Evolutionary conservation across 1,140 invertebrate species (phyloP).

Genomic region (Drosophila biarmipes): DNA sequence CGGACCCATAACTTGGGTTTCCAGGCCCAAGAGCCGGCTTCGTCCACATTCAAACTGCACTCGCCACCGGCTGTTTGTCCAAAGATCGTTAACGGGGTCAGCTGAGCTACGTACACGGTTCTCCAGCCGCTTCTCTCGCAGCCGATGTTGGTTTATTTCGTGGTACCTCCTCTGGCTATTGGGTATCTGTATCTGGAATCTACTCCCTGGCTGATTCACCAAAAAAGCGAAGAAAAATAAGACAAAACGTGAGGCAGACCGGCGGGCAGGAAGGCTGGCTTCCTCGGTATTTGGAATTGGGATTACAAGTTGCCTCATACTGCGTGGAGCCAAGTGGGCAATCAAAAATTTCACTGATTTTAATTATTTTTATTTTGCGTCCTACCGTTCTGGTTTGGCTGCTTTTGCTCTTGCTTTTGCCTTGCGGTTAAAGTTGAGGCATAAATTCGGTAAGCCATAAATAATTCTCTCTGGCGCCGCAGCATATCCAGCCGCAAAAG

Average conservation of each 20-base stretch:
- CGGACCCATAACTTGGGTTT: conserved; percentile 20
- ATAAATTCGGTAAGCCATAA: conserved; percentile 77
- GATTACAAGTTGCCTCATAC: conserved; percentile 37
- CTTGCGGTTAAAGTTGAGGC: conserved; percentile 74
- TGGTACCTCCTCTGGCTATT: conserved; percentile 20
- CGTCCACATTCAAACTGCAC: conserved; percentile 47
- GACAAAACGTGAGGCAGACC: conserved; percentile 34
- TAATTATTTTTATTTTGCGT: conserved; percentile 67
- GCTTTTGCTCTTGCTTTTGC: conserved; percentile 2
- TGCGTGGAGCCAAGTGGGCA: conserved; percentile 16
- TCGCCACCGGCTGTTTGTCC: conserved; percentile 54
- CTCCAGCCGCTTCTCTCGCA: conserved; percentile 16
- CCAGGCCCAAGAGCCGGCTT: conserved; percentile 16
- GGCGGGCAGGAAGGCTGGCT: conserved; percentile 38
- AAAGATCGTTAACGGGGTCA: conserved; percentile 68
- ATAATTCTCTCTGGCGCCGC: conserved; percentile 63
- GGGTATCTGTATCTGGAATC: conserved; percentile 24
- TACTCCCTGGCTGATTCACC: conserved; percentile 40
- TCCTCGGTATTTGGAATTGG: conserved; percentile 17
- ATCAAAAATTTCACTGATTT: conserved; percentile 79
- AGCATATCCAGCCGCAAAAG: conserved; percentile 20
- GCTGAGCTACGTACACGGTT: conserved; percentile 41
- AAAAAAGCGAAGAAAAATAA: conserved; percentile 21
- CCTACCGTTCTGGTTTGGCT: conserved; percentile 71
- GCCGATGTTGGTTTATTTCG: conserved; percentile 40